Conservation (phyloP, 2,797 vertebrate species). For the Coracias cyanogaster region DNA sequence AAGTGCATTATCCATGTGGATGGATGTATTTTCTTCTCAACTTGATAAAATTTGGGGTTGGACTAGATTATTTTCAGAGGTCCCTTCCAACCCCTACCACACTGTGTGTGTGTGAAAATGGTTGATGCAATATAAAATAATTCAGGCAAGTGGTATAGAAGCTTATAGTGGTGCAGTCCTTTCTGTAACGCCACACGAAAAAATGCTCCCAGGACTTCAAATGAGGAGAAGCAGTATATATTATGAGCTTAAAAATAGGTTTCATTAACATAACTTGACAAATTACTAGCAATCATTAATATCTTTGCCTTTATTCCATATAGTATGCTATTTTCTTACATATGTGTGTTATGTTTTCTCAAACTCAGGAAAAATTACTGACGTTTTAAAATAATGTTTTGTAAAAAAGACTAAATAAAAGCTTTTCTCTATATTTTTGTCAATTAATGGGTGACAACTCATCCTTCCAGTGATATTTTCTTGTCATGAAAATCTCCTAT, state of each 20-base stretch:
- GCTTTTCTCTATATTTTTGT: not conserved
- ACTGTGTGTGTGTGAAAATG: too few species aligned
- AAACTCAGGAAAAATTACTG: not conserved
- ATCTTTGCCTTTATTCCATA: not conserved
- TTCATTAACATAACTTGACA: not conserved
- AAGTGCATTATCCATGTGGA: not conserved
- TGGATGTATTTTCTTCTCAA: not conserved
- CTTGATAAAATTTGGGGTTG: not conserved
- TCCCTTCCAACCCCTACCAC: too few species aligned
- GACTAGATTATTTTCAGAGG: too few species aligned
- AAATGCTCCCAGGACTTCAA: not conserved
- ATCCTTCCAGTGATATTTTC: constrained; percentile 35
- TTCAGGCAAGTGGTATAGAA: not conserved
- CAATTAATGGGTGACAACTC: constrained; percentile 18
- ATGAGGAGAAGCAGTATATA: not conserved
- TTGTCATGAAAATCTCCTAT: constrained; percentile 24
- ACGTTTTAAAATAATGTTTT: not conserved
- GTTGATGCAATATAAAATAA: not conserved
- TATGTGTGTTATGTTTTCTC: rapidly evolving
- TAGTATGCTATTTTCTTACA: not conserved
- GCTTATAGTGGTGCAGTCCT: not conserved
- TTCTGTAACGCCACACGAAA: not conserved
- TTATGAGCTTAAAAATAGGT: not conserved
- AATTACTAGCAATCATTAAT: not conserved
- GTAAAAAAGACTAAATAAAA: constrained; percentile 38